Conservation (phyloP, 2,888 invertebrate genomes). For the Coronaproctus castanopsis region DNA sequence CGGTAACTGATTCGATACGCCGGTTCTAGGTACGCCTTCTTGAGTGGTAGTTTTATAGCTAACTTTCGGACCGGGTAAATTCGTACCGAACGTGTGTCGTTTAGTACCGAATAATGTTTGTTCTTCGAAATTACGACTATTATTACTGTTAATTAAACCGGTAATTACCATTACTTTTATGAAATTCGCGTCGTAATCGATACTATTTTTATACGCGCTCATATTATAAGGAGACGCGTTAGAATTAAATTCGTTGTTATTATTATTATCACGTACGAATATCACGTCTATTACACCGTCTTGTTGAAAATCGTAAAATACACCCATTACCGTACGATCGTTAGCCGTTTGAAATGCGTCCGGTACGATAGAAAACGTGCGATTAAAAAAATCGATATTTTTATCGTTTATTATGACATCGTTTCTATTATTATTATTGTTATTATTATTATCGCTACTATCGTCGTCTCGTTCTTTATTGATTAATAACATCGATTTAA, state of each 20-base stretch:
- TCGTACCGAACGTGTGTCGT: constrained; percentile 64
- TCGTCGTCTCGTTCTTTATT: background rate
- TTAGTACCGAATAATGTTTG: constrained; percentile 54
- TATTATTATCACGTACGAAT: constrained; percentile 35
- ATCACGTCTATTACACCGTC: constrained; percentile 85
- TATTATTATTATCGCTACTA: too few species aligned
- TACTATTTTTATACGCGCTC: constrained; percentile 63
- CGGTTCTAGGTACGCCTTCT: constrained; percentile 57
- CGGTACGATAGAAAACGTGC: constrained; percentile 63
- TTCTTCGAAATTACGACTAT: constrained; percentile 32
- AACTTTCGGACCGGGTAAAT: constrained; percentile 76
- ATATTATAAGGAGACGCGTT: too few species aligned
- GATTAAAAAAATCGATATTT: constrained; percentile 34
- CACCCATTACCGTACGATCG: constrained; percentile 56
- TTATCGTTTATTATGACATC: too few species aligned
- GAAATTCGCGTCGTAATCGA: constrained; percentile 87
- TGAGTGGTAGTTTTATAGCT: constrained; percentile 73
- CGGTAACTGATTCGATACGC: constrained; percentile 67
- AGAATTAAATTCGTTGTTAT: too few species aligned
- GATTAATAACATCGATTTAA: background rate
- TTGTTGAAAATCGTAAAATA: constrained; percentile 85
- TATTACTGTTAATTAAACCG: constrained; percentile 11
- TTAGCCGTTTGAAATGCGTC: constrained; percentile 42
- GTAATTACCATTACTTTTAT: constrained; percentile 51
- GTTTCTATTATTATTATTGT: too few species aligned